Percentiles rank a stretch among this genome's conserved stretches.
These are phyloP conservation scores for Eurosta solidaginis DNA, from an alignment of 1,140 invertebrate species.

Conservation along the genomic window DNA sequence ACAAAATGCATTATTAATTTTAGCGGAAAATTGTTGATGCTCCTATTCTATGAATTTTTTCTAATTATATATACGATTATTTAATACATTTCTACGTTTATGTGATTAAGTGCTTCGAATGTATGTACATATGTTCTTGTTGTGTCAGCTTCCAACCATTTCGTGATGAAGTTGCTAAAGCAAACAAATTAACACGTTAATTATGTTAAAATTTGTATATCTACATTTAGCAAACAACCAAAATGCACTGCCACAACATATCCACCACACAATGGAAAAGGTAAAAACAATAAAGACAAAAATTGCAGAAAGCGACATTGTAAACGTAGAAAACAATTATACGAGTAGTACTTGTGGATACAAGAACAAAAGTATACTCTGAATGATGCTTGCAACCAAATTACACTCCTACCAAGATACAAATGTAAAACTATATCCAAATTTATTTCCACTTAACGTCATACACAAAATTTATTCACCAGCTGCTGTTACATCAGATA, in stretches of 20 bases:
- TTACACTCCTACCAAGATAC: neutral
- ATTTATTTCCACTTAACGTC: neutral
- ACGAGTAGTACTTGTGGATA: no score
- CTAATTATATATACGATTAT: no score
- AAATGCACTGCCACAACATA: neutral
- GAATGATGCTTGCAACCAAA: neutral
- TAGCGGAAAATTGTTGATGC: no score
- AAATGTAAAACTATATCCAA: neutral
- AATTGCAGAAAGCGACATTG: neutral
- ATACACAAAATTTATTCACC: neutral
- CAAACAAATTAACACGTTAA: constrained; percentile 20
- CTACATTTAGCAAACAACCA: neutral
- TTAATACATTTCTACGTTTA: neutral
- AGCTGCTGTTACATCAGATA: no score
- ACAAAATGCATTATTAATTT: no score
- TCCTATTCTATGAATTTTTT: no score
- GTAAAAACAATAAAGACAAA: neutral
- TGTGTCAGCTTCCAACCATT: neutral
- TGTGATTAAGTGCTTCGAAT: neutral
- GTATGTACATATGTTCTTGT: neutral
- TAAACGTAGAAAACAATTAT: neutral
- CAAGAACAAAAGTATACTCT: neutral
- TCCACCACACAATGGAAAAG: neutral
- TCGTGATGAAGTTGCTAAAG: neutral
- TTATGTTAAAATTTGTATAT: constrained; percentile 28